Conservation (phyloP, 2,888 invertebrate species). For the Troilus luridus region DNA sequence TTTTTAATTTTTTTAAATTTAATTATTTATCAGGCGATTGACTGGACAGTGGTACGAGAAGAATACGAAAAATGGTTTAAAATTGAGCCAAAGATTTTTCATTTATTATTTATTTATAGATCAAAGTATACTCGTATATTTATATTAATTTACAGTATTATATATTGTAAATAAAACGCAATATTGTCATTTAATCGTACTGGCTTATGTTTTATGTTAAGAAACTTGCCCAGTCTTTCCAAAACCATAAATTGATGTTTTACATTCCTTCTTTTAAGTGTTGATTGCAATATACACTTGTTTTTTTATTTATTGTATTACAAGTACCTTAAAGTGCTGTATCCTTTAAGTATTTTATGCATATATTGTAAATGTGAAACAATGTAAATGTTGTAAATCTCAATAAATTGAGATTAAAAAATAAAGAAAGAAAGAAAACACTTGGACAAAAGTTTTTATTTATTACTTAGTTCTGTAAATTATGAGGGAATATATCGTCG, state of each 20-base stretch:
- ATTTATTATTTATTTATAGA: constrained; percentile 28
- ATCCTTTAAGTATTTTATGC: constrained; percentile 40
- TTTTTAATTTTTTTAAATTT: not conserved
- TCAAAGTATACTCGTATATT: not conserved
- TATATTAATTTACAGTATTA: constrained; percentile 18
- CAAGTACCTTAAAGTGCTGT: constrained; percentile 1
- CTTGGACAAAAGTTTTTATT: not conserved
- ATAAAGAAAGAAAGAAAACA: not conserved
- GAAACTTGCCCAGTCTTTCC: constrained; percentile 8
- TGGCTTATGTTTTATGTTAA: not conserved
- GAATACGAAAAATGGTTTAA: not conserved
- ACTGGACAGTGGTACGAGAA: not conserved
- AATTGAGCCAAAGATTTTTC: constrained; percentile 43
- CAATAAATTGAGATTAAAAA: constrained; percentile 26
- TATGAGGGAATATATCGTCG: no score
- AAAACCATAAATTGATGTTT: constrained; percentile 14
- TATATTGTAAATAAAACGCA: constrained; percentile 19
- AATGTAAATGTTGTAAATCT: constrained; percentile 43
- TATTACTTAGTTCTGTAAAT: not conserved
- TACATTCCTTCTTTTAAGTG: constrained; percentile 43
- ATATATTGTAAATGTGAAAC: constrained; percentile 39
- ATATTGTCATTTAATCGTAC: not conserved
- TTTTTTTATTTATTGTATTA: constrained; percentile 37
- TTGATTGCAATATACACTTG: constrained; percentile 26
- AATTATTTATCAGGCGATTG: not conserved